phyloP scores from a whole-genome alignment of 1,140 invertebrate genomes.

The Caerostris extrusa region DNA sequence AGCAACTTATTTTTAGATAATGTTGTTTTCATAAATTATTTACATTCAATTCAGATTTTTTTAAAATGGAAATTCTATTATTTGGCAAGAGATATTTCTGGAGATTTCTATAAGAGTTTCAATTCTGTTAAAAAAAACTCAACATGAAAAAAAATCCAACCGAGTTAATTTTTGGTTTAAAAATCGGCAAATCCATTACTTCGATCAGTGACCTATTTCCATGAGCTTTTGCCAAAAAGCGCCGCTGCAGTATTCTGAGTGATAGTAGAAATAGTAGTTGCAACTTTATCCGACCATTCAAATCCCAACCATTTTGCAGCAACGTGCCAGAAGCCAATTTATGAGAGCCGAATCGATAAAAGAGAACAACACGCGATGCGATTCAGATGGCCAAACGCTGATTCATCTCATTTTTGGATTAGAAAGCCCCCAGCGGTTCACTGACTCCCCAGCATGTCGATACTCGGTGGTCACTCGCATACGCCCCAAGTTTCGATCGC shows the following conservation, averaged over 20 bases:
- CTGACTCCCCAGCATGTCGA: neutral
- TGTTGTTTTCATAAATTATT: too few relatives aligned
- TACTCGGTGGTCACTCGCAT: neutral
- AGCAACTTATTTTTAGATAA: too few relatives aligned
- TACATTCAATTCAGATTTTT: too few relatives aligned
- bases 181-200: neutral
- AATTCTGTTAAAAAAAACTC: too few relatives aligned
- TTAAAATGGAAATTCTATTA: too few relatives aligned
- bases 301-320: neutral
- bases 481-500: neutral
- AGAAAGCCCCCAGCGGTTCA: neutral
- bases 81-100: too few relatives aligned
- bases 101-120: too few relatives aligned
- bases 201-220: neutral
- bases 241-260: neutral
- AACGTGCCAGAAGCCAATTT: neutral
- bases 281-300: constrained; percentile 3
- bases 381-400: neutral
- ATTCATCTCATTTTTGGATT: neutral
- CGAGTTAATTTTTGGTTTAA: too few relatives aligned
- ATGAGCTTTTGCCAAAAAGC: neutral
- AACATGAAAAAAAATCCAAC: too few relatives aligned
- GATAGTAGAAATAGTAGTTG: neutral
- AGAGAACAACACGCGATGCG: neutral
- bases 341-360: constrained; percentile 21